A percentile compares a stretch with the other conserved stretches of the same genome.
phyloP scores from a whole-genome alignment of 1,140 invertebrate genomes.

The Euschistus heros region DNA sequence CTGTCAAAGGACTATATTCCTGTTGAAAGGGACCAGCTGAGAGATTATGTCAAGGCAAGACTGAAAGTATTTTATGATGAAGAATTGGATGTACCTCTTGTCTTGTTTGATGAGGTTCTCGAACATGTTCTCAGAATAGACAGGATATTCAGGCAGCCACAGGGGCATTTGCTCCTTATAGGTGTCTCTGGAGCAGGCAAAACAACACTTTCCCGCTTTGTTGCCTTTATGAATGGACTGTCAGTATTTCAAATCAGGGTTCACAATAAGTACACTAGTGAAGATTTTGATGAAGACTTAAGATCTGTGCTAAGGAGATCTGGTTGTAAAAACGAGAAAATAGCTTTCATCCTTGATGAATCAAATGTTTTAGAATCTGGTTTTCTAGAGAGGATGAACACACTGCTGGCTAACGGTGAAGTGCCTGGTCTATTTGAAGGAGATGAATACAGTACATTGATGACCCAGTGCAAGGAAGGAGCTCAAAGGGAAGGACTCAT shows the following conservation, averaged over 20 bases:
- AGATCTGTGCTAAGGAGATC: slow-evolving; percentile 83
- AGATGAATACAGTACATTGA: slow-evolving; percentile 96
- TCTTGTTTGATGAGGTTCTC: slow-evolving; percentile 96
- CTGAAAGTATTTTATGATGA: slow-evolving; percentile 99
- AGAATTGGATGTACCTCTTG: slow-evolving; percentile 94
- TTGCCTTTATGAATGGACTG: slow-evolving; percentile 99
- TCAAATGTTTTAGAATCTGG: slow-evolving; percentile 98
- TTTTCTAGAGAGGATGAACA: slow-evolving; percentile 99
- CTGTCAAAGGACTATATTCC: slow-evolving; percentile 96
- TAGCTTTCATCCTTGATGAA: slow-evolving; percentile 98
- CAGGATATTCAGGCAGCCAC: slow-evolving; percentile 96
- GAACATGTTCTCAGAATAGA: slow-evolving; percentile 98
- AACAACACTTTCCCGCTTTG: slow-evolving; percentile 95
- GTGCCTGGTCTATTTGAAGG: slow-evolving; percentile 84
- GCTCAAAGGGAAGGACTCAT: slow-evolving; percentile 95
- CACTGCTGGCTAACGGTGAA: slow-evolving; percentile 96
- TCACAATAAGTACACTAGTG: slow-evolving; percentile 97
- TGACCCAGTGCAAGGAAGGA: slow-evolving; percentile 99
- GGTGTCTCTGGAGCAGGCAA: slow-evolving; percentile 97
- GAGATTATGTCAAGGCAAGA: slow-evolving; percentile 93
- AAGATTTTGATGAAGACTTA: slow-evolving; percentile 98
- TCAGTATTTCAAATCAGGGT: slow-evolving; percentile 97
- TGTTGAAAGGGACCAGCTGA: slow-evolving; percentile 85
- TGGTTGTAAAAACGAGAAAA: slow-evolving; percentile 97
- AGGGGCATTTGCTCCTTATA: slow-evolving; percentile 92